Evolutionary conservation across 2,888 invertebrate species (phyloP), one percentile per base, ranked within the genome.

Genomic region (Meteorus cinctellus): DNA sequence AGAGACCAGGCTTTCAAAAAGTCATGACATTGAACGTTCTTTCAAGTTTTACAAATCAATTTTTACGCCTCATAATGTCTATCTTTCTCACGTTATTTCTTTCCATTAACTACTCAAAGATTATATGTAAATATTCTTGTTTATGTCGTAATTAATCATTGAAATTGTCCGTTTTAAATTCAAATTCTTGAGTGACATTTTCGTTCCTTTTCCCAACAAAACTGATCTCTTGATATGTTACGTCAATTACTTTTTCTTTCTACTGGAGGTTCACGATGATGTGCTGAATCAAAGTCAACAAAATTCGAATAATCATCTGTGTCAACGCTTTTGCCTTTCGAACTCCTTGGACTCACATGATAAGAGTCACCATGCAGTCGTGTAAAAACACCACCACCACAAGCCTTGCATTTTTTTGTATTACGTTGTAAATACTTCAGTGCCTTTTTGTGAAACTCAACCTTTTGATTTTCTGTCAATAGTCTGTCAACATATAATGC

Each of bases 381-480:
- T 0, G 86, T 85, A 82, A 94, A 94, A 75, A 90, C 91, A 16
- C 92, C 92, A 48, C 90, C 90, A 0, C 93, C 93, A 79, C 94
- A 94, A 0, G 90, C 84, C 3, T 85, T 80, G 81, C 94, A 94
- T 41, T 92, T 91, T 69, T 91, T 90, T 0, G 93, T 92, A 82
- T 92, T 91, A 8, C 91, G 91, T 82, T 92, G 92, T 71, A 94
- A 83, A 82, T 91, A 93, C 72, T 91, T 87, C 31, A 93, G 86
- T 0, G 93, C 93, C 75, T 92, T 91, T 0, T 90, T 90, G 81
- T 94, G 94, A 86, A 93, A 91, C 77, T 92, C 92, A 60, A 91
- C 91, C 86, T 93, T 93, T 82, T 93, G 93, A 79, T 89, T 91
- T 78, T 93, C 93, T 0, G 93, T 93, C 59, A 94, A 86, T 66